These are phyloP conservation scores for Tor tambroides DNA, from an alignment of 2,113 vertebrate genomes.

Conservation along the genomic window DNA sequence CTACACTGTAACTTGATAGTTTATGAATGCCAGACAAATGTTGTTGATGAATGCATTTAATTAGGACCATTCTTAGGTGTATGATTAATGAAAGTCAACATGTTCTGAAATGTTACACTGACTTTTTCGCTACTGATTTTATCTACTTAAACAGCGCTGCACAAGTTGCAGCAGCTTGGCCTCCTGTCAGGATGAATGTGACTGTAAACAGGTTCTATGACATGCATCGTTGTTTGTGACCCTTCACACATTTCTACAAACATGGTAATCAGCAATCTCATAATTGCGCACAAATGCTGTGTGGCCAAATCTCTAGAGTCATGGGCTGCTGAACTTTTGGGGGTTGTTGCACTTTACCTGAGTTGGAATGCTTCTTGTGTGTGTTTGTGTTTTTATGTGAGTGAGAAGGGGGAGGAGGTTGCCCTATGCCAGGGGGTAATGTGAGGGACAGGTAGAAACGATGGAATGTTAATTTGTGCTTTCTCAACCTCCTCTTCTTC, in stretches of 20 bases:
- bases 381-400: conserved; percentile 37
- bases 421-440: conserved; percentile 11
- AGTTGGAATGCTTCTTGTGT: conserved; percentile 22
- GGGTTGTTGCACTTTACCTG: conserved; percentile 31
- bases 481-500: conserved; percentile 28
- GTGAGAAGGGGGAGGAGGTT: neutral
- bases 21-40: neutral
- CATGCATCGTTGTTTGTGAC: conserved; percentile 6
- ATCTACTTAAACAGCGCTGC: conserved; percentile 6
- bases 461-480: conserved; percentile 56
- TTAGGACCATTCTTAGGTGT: neutral
- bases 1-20: neutral
- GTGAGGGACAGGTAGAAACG: conserved; percentile 45
- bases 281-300: neutral
- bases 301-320: neutral
- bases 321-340: neutral
- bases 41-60: neutral
- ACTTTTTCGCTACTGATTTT: conserved; percentile 4
- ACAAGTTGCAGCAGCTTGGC: conserved; percentile 9
- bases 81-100: neutral
- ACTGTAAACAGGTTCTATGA: conserved; percentile 29
- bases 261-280: neutral
- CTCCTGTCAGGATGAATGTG: neutral
- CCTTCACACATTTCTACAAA: neutral
- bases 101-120: neutral